Conservation (phyloP, 2,888 invertebrate species). For the Xanthorhoe spadicearia region DNA sequence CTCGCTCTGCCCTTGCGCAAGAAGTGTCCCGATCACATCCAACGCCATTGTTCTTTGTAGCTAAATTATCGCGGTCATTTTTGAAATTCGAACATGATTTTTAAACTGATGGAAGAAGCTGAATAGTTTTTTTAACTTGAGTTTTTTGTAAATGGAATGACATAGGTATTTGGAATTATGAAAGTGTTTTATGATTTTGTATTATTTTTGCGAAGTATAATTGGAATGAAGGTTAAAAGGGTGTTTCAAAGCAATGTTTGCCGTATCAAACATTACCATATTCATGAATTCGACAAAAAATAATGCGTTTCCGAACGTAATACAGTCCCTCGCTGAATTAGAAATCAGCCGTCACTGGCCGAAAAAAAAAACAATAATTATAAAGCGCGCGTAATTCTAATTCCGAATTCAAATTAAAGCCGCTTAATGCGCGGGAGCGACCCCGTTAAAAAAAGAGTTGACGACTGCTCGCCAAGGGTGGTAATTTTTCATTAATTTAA, state of each 20-base stretch:
- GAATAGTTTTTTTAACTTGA: not conserved
- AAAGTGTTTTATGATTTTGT: conserved; percentile 1
- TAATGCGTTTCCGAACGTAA: conserved; percentile 45
- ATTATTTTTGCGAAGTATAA: not conserved
- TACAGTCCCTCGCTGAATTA: conserved; percentile 71
- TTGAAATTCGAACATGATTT: conserved; percentile 10
- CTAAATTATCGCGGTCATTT: conserved; percentile 38
- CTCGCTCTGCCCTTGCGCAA: conserved; percentile 41
- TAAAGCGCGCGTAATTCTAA: conserved; percentile 85
- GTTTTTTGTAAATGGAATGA: not conserved
- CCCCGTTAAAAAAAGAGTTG: conserved; percentile 84
- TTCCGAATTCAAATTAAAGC: conserved; percentile 85
- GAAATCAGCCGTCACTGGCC: conserved; percentile 77
- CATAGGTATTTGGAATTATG: not conserved
- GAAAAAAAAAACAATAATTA: conserved; percentile 82
- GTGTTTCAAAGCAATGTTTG: conserved; percentile 12
- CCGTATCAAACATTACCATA: conserved; percentile 41
- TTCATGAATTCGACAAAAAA: conserved; percentile 43
- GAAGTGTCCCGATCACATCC: conserved; percentile 38
- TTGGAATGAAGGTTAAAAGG: not conserved
- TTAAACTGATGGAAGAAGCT: not conserved
- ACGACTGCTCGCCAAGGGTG: conserved; percentile 84
- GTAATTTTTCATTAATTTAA: conserved; percentile 86
- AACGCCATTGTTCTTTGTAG: conserved; percentile 41
- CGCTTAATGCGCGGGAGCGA: conserved; percentile 85